Evolutionary conservation across 2,113 vertebrate genomes (phyloP), one percentile per base, ranked within the genome.

Genomic region (Macaca nemestrina): DNA sequence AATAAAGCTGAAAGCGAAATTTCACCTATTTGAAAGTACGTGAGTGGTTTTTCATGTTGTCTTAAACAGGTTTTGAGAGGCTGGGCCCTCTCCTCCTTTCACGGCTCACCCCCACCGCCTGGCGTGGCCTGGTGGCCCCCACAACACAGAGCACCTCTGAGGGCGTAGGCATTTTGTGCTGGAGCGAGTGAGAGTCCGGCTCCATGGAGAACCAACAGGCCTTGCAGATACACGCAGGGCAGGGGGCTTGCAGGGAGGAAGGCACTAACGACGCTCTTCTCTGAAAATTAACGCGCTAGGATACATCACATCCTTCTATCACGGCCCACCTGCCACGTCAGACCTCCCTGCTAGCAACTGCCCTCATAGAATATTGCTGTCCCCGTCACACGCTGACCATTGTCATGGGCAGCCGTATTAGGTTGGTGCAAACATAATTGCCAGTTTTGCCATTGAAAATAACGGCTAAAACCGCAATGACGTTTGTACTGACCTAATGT

Each of bases 1-100:
- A 99, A 99, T 99, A 99, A 98, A 98, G 97, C 98, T 98, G 98
- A 98, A 99, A 98, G 98, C 95, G 98, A 98, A 97, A 98, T 98
- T 98, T 98, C 98, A 98, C 97, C 97, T 98, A 98, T 98, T 98
- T 97, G 93, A 98, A 98, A 93, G 97, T 98, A 98, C 97, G 97
- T 99, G 98, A 98, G 97, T 93, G 97, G 98, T 95, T 98, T 98
- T 97, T 95, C 95, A 67, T 94, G 98, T 95, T 96, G 96, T 98
- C 97, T 98, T 98, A 98, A 97, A 94, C 89, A 98, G 97, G 95
- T 90, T 98, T 98, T 72, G 93, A 96, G 91, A 95, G 61, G 67
- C 40, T 87, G 87, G 68, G 70, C 17, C 95, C 81, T 90, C 64
- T 76, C 30, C 27, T 48, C 38, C 45, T 64, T 23, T n/a, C 13